phyloP scores from a whole-genome alignment of 2,113 vertebrate genomes.

The Eurypyga helias region DNA sequence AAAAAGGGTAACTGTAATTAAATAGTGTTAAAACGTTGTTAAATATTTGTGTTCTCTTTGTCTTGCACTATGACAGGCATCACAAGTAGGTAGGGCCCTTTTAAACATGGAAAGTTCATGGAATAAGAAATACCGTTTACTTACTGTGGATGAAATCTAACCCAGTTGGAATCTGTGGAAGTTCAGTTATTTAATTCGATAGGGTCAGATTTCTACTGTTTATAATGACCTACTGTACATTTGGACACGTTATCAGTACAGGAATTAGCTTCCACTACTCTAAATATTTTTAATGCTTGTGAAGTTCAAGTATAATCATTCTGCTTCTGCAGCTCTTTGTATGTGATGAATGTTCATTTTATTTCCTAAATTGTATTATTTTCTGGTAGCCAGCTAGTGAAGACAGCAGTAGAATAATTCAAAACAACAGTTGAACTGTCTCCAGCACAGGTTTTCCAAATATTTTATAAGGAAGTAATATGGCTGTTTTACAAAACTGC shows the following conservation, averaged over 20 bases:
- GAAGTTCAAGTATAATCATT: not conserved
- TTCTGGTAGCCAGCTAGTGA: not conserved
- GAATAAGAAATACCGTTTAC: not conserved
- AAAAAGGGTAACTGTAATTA: not conserved
- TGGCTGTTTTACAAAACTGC: not conserved
- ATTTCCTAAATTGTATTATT: not conserved
- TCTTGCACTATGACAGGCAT: not conserved
- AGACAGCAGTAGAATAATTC: not conserved
- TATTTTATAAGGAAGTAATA: not conserved
- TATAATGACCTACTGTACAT: not conserved
- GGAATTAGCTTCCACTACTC: not conserved
- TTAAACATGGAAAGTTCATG: not conserved
- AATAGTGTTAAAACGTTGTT: not conserved
- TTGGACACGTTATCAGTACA: not conserved
- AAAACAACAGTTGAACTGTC: not conserved
- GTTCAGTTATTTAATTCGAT: not conserved
- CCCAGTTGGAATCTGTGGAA: not conserved
- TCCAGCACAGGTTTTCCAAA: not conserved
- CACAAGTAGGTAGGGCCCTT: not conserved
- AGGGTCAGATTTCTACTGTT: not conserved
- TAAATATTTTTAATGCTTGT: slow-evolving; percentile 3
- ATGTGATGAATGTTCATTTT: not conserved
- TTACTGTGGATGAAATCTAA: not conserved
- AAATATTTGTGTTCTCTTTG: not conserved
- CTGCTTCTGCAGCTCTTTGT: not conserved